Evolutionary conservation across 2,888 invertebrate species (phyloP), one percentile per base, ranked within the genome.

Genomic region (Brenthis hecate): DNA sequence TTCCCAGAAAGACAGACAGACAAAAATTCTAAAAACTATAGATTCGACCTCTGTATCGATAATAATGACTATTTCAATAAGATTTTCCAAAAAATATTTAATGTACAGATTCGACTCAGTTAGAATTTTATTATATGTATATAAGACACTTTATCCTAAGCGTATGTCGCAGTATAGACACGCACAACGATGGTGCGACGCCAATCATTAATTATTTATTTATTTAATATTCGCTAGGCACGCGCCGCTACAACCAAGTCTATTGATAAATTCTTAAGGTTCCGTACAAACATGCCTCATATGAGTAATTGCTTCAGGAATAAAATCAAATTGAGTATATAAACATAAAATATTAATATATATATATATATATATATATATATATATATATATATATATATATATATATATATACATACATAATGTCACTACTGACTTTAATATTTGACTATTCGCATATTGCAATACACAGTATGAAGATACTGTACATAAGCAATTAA

Each of bases 171-270:
- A 62, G 62, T 56, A 62, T 62, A 56, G 51, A 13, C 66, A 67
- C 61, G 61, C 55, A 56, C 55, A 11, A 6, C 50, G 60, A 16
- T 60, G 16, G 54, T 62, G 28, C 60, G 66, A 67, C 66, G 61
- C 56, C 56, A 67, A 19, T 54, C 61, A 62, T 67, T 67, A 55
- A 67, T 56, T 62, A 67, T 61, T 67, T 67, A 70, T 66, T 67
- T 64, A 67, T 67, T 70, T 67, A 64, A 53, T 56, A 64, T 70
- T 67, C 63, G 60, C 51, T 13, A 56, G 62, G 68, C 70, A 68
- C 70, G 68, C 67, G 70, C 70, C 66, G 57, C 43, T 60, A 56
- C 60, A 28, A 32, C 58, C 61, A 4, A 50, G 48, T 48, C 50
- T 61, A 50, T 66, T 61, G 48, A 55, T 61, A 62, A 62, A 51